A percentile compares a stretch with the other conserved stretches of the same genome.
These are phyloP conservation scores for Ashinkailepas kermadecensis DNA, from an alignment of 2,888 invertebrate genomes.

Conservation along the genomic window DNA sequence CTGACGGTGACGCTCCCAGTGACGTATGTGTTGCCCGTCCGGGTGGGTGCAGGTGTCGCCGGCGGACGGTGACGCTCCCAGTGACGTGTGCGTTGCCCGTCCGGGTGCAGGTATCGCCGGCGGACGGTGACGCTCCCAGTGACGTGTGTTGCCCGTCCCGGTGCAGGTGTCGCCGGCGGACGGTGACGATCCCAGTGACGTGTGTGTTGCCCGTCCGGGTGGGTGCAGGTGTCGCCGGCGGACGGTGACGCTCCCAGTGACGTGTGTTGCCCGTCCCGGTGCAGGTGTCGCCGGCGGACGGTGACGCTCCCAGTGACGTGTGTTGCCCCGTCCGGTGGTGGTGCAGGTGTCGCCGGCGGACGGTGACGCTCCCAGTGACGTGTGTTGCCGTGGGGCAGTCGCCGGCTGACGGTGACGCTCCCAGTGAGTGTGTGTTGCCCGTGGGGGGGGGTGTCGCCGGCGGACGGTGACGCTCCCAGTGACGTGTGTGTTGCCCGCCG, in stretches of 20 bases:
- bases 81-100: too few relatives aligned
- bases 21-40: too few relatives aligned
- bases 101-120: background rate
- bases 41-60: background rate
- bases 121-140: background rate
- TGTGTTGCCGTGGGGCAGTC: too few relatives aligned
- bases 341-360: background rate
- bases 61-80: background rate
- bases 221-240: background rate
- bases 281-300: background rate
- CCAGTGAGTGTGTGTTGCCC: too few relatives aligned
- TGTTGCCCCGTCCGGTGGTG: too few relatives aligned
- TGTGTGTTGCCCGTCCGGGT: too few relatives aligned
- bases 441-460: background rate
- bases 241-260: background rate
- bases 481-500: too few relatives aligned
- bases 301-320: background rate
- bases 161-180: background rate
- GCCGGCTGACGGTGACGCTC: background rate
- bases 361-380: background rate
- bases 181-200: background rate
- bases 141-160: too few relatives aligned
- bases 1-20: background rate
- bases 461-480: background rate
- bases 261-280: too few relatives aligned